These are phyloP conservation scores for Drosophila arawakana DNA, from an alignment of 1,140 invertebrate genomes.

Conservation along the genomic window DNA sequence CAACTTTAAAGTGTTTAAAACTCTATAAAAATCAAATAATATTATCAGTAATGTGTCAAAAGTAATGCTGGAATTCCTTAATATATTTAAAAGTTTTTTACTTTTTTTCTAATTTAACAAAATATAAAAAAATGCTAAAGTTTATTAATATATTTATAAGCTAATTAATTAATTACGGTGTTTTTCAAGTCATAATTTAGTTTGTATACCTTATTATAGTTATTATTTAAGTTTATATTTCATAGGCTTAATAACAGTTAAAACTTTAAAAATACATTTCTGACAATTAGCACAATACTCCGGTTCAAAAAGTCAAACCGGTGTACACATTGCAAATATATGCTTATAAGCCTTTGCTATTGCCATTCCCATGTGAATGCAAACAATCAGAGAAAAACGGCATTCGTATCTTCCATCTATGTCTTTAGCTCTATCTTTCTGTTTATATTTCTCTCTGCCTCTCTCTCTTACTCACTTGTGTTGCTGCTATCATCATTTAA, in stretches of 20 bases:
- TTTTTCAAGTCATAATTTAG: too few species aligned
- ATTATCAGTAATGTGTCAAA: too few species aligned
- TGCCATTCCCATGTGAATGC: constrained; percentile 7
- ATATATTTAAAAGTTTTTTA: too few species aligned
- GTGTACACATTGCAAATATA: constrained; percentile 21
- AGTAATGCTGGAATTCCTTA: too few species aligned
- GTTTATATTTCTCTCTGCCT: not conserved
- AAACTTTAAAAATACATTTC: not conserved
- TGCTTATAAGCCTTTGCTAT: constrained; percentile 23
- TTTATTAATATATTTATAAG: too few species aligned
- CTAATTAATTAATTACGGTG: too few species aligned
- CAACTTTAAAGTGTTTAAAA: not conserved
- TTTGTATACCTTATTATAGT: not conserved
- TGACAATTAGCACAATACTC: constrained; percentile 38
- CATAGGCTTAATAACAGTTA: not conserved
- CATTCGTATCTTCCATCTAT: constrained; percentile 18
- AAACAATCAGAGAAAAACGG: constrained; percentile 17
- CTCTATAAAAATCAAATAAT: too few species aligned
- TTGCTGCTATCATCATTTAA: constrained; percentile 58
- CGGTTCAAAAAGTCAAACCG: constrained; percentile 31
- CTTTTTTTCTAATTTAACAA: too few species aligned
- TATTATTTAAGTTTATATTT: not conserved
- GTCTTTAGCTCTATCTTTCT: not conserved
- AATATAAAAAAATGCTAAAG: too few species aligned
- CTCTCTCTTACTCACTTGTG: not conserved